Conservation (phyloP, 2,113 vertebrate genomes). For the Grammomys dolichurus region DNA sequence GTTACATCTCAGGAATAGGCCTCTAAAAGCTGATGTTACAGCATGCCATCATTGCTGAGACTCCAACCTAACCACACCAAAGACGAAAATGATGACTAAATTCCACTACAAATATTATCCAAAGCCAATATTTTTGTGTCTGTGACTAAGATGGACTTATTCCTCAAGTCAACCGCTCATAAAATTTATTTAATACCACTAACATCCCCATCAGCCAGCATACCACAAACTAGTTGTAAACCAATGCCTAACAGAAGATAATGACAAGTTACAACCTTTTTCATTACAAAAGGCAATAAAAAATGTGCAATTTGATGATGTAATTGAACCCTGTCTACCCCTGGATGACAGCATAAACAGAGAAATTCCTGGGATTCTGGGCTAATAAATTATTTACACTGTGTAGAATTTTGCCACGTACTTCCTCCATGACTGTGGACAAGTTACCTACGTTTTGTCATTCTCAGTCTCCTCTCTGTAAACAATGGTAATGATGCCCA, state of each 20-base stretch:
- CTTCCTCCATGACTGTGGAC: background rate
- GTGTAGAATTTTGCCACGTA: background rate
- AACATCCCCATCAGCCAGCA: background rate
- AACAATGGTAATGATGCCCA: background rate
- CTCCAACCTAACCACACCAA: background rate
- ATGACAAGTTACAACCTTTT: background rate
- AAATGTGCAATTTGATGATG: background rate
- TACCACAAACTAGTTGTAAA: background rate
- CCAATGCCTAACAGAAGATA: background rate
- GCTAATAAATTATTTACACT: background rate
- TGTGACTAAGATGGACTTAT: background rate
- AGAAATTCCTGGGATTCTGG: background rate
- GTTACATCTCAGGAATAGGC: background rate
- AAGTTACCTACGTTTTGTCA: background rate
- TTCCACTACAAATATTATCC: background rate
- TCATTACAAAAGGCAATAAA: background rate
- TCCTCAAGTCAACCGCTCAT: background rate
- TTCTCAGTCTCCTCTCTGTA: constrained; percentile 1
- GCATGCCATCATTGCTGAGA: background rate
- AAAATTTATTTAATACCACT: background rate
- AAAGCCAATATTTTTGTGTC: background rate
- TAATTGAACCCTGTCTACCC: background rate
- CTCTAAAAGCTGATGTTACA: background rate
- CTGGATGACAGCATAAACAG: background rate
- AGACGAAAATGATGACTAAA: background rate